These are phyloP conservation scores for Ramphastos sulfuratus DNA, from an alignment of 2,113 vertebrate genomes.

Conservation along the genomic window DNA sequence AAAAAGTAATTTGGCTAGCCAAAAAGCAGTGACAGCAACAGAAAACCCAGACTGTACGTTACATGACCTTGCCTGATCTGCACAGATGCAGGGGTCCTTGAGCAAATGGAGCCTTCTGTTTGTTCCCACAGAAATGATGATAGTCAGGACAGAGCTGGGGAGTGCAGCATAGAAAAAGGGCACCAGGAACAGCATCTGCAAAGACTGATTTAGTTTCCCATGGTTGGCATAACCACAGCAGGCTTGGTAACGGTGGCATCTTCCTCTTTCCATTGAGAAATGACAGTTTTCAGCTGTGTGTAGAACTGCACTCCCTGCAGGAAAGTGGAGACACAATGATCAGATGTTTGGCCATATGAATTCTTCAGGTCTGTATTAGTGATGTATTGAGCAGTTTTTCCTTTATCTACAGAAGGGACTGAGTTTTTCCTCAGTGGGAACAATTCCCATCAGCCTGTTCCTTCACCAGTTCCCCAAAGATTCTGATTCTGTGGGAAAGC, in stretches of 20 bases:
- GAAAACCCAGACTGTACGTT: constrained; percentile 19
- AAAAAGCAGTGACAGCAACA: constrained; percentile 9
- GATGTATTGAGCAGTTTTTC: background rate
- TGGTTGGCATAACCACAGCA: constrained; percentile 95
- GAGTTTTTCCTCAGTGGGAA: background rate
- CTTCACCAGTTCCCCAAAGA: background rate
- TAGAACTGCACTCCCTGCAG: constrained; percentile 94
- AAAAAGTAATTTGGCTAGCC: background rate
- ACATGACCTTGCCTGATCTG: background rate
- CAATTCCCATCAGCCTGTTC: background rate
- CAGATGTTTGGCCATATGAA: background rate
- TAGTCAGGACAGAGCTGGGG: constrained; percentile 30
- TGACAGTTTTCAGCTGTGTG: constrained; percentile 95
- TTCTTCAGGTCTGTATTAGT: background rate
- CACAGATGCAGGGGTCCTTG: background rate
- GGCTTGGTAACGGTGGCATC: constrained; percentile 89
- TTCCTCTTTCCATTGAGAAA: constrained; percentile 97
- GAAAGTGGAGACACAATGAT: constrained; percentile 8
- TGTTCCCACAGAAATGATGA: background rate
- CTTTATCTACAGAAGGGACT: background rate
- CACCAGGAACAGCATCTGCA: constrained; percentile 13
- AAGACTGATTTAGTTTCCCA: constrained; percentile 84
- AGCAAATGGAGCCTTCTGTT: constrained; percentile 33
- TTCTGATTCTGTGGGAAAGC: background rate
- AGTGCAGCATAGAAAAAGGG: constrained; percentile 25